Evolutionary conservation across 2,113 vertebrate genomes (phyloP).

Genomic region (Paradoxurus hermaphroditus): DNA sequence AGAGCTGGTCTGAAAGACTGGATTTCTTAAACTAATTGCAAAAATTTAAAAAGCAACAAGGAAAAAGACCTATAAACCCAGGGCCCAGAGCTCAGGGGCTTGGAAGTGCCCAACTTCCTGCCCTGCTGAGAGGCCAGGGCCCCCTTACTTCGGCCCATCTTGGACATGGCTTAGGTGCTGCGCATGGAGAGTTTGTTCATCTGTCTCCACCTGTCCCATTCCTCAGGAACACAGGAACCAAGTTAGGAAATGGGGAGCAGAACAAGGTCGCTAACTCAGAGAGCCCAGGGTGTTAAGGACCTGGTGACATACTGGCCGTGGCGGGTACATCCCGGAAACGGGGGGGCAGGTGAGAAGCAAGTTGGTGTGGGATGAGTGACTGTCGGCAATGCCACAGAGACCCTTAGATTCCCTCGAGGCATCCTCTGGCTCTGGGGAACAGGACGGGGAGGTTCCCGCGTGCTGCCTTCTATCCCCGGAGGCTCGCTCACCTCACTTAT

Average conservation of each 20-base stretch:
- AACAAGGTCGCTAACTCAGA: not conserved
- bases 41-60: constrained; percentile 54
- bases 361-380: not conserved
- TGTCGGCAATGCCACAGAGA: not conserved
- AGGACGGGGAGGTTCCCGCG: not conserved
- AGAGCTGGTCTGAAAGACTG: constrained; percentile 81
- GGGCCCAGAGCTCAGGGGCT: constrained; percentile 14
- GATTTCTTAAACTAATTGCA: constrained; percentile 57
- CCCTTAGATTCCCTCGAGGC: not conserved
- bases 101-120: constrained; percentile 18
- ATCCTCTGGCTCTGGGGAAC: not conserved
- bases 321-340: not conserved
- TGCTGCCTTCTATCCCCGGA: not conserved
- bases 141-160: not conserved
- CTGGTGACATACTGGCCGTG: not conserved
- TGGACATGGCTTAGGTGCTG: not conserved
- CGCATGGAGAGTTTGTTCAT: not conserved
- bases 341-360: not conserved
- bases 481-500: not conserved
- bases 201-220: constrained; percentile 7
- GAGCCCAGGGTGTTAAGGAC: not conserved
- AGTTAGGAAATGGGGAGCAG: not conserved
- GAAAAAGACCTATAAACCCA: not conserved
- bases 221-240: constrained; percentile 31
- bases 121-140: not conserved